Evolutionary conservation across 2,113 vertebrate genomes (phyloP), one percentile per base, ranked within the genome.

Genomic region (Carettochelys insculpta): DNA sequence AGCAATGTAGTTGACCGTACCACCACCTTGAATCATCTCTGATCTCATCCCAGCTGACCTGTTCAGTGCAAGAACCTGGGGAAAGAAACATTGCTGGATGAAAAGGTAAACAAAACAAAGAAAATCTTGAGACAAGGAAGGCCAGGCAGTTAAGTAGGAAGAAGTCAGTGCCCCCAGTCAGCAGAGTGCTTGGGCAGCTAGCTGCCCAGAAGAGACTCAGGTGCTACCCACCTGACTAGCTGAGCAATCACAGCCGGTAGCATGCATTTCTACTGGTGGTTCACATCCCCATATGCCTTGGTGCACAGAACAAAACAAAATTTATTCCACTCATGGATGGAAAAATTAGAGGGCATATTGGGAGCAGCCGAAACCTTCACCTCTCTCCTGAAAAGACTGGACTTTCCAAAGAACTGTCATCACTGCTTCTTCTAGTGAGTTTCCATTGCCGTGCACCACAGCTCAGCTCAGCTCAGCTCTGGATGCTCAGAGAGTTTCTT

Each of bases 331-430:
- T n/a, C n/a, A n/a, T n/a, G n/a, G n/a, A n/a, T n/a, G n/a, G n/a
- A n/a, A n/a, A n/a, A n/a, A n/a, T n/a, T n/a, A n/a, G n/a, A n/a
- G n/a, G n/a, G n/a, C n/a, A n/a, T 94, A 75, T 4, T 43, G 9
- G 86, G 92, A 81, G 79, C 0, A 0, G 73, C 47, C 10, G 10
- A 80, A 87, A 85, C 50, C 83, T 85, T 20, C 53, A 73, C 43
- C 25, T 19, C 38, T 22, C 61, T 68, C n/a, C n/a, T 68, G 0
- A 68, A 54, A 53, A 91, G 38, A 83, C 4, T 20, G 68, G 20
- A 25, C 51, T 29, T 0, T 0, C 3, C 8, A 3, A 43, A 87
- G 10, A 54, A 5, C 19, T 75, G 41, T 16, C 41, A 34, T 90
- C 24, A 4, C 43, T 68, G 61, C 61, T 75, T 85, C 27, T 87